phyloP scores from a whole-genome alignment of 2,797 vertebrate species.

The Brachyalestes nurse region DNA sequence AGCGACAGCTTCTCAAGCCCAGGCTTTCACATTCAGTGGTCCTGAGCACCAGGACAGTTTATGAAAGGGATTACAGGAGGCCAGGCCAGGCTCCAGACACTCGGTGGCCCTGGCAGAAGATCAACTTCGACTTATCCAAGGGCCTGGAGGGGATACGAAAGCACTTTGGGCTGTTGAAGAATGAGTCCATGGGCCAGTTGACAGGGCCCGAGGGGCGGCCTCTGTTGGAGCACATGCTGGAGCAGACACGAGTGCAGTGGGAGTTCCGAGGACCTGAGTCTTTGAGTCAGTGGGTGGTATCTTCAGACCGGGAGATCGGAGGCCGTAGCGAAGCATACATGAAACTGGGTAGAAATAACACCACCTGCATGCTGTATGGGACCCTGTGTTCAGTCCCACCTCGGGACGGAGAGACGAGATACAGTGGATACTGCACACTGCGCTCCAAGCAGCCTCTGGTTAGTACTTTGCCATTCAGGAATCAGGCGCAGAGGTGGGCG shows the following conservation, averaged over 20 bases:
- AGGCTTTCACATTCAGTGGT: conserved; percentile 39
- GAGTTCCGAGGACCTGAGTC: conserved; percentile 88
- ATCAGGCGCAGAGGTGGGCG: background rate
- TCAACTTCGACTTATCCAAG: conserved; percentile 80
- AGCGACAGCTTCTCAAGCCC: conserved; percentile 45
- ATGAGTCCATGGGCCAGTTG: conserved; percentile 74
- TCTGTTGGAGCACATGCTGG: conserved; percentile 75
- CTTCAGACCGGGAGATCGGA: conserved; percentile 89
- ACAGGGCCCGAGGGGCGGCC: conserved; percentile 81
- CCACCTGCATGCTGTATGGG: conserved; percentile 86
- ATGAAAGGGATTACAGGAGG: conserved; percentile 77
- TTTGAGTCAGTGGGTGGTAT: conserved; percentile 86
- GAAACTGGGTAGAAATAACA: conserved; percentile 84
- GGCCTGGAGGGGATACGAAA: conserved; percentile 79
- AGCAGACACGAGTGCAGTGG: conserved; percentile 88
- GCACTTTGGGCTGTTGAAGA: conserved; percentile 79
- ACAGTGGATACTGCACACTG: conserved; percentile 92
- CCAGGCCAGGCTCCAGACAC: conserved; percentile 77
- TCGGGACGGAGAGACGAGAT: conserved; percentile 87
- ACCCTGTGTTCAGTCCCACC: conserved; percentile 82
- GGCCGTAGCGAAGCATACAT: conserved; percentile 86
- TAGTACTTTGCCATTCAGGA: conserved; percentile 56
- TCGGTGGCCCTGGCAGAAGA: conserved; percentile 74
- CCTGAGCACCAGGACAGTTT: conserved; percentile 52
- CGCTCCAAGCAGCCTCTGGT: conserved; percentile 82